Evolutionary conservation across 1,140 invertebrate species (phyloP), one percentile per base, ranked within the genome.

Genomic region (Hypsibius dujardini): DNA sequence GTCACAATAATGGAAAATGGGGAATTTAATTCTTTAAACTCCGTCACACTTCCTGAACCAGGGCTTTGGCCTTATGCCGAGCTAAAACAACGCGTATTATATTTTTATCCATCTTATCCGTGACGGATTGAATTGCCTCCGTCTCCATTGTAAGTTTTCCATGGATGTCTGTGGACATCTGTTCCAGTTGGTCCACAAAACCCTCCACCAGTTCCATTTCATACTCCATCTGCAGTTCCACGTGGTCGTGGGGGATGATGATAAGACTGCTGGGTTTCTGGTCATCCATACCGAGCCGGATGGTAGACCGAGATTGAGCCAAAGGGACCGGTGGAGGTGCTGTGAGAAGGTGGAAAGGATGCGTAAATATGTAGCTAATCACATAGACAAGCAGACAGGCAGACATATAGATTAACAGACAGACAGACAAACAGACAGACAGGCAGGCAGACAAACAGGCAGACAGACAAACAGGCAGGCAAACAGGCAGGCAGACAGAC

Each of bases 1-100:
- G 95, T 70, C 92, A 98, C 79, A 97, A 94, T 79, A 93, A 96
- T 81, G 85, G 96, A 60, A 56, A 56, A n/a, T n/a, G 50, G n/a
- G n/a, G n/a, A 56, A 7, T 56, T 56, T 56, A 7, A 7, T 56
- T 7, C 7, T 56, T 56, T 7, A 56, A 7, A 56, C 50, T 56
- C n/a, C 50, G 50, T 56, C n/a, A 56, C 50, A 7, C 50, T 56
- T 56, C n/a, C 50, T 56, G 7, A 7, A 56, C 50, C 7, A n/a
- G 7, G 50, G 7, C 7, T 7, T 56, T 56, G n/a, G 50, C 50
- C 50, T 56, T 56, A 7, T 56, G 7, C 50, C n/a, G 50, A 7
- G 50, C 50, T 56, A 56, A 56, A 56, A 56, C 50, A 56, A 56
- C 50, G 7, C 50, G 7, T 7, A 56, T 56, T 7, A 56, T 56